Evolutionary conservation across 2,888 invertebrate genomes (phyloP), one percentile per base, ranked within the genome.

Genomic region (Tribolium freemani): DNA sequence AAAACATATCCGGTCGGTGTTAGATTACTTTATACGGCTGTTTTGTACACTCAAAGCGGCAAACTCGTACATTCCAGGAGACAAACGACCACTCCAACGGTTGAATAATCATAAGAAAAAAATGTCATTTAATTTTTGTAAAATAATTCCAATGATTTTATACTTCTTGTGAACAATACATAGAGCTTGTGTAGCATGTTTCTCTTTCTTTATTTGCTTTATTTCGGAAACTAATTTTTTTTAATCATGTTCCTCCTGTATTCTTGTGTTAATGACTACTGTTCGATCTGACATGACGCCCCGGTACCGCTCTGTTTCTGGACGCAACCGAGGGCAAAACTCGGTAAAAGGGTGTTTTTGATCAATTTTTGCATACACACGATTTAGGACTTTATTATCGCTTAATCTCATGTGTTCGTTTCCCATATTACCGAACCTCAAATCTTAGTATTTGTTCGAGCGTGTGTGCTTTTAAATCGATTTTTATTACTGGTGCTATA

Each of bases 401-500:
- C 73, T 71, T 71, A 77, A 78, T 79, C 79, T 78, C 80, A 80
- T 80, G 72, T 79, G 80, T 72, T 79, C 58, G 73, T 69, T 80
- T 80, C 80, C 80, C 80, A 80, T 78, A 77, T 78, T 71, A 72
- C 73, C 56, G 73, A 75, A 73, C 71, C 68, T 20, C 21, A 48
- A 67, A 67, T 67, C 48, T 20, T 54, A 9, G 16, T 66, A 50
- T 67, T 38, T 68, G 44, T 38, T 21, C 20, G 67, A 21, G 58
- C 67, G 61, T 68, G 58, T 61, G 11, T 45, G 11, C 10, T 57
- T 56, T 56, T 56, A 56, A 56, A 56, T 30, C 21, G 53, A 48
- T 4, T 48, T 48, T 16, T 16, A 8, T 3, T 11, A 45, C 45
- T 10, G 5, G 46, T 46, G 46, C 46, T 46, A 46, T 8, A 26